Conservation (phyloP, 2,888 invertebrate species). For the Drosophila borealis region DNA sequence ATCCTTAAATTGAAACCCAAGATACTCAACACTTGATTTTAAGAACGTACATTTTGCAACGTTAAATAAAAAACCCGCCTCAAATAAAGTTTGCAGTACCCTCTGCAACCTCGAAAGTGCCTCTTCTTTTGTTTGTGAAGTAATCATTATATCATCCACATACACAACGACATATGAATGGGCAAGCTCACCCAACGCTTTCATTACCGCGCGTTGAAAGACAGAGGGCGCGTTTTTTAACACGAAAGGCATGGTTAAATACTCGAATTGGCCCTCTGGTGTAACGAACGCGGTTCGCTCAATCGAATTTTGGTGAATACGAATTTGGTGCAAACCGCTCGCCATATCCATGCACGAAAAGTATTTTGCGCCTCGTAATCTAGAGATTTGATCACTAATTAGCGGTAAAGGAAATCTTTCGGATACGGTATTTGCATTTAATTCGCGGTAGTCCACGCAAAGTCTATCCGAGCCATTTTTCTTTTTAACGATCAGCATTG, state of each 20-base stretch:
- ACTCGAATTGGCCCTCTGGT: neutral
- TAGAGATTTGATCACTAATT: constrained; percentile 1
- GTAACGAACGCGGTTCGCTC: neutral
- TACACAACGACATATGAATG: constrained; percentile 8
- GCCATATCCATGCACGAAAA: neutral
- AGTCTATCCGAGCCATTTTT: neutral
- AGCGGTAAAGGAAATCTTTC: neutral
- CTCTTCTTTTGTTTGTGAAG: too few relatives aligned
- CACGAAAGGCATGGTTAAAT: constrained; percentile 9
- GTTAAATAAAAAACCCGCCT: too few relatives aligned
- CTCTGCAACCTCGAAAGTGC: too few relatives aligned
- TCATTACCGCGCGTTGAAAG: constrained; percentile 13
- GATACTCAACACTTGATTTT: neutral
- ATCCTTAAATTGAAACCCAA: neutral
- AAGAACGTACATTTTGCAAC: too few relatives aligned
- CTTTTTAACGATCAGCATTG: neutral
- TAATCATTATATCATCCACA: neutral
- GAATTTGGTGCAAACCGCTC: constrained; percentile 3
- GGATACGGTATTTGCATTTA: neutral
- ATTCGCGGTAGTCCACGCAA: too few relatives aligned
- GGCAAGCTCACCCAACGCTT: constrained; percentile 8
- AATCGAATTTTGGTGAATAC: neutral
- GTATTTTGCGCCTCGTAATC: neutral
- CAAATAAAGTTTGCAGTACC: too few relatives aligned
- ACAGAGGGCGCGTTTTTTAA: constrained; percentile 12